A percentile compares a stretch with the other conserved stretches of the same genome.
Conservation (phyloP, 1,140 invertebrate species). For the Trichoplusia ni region DNA sequence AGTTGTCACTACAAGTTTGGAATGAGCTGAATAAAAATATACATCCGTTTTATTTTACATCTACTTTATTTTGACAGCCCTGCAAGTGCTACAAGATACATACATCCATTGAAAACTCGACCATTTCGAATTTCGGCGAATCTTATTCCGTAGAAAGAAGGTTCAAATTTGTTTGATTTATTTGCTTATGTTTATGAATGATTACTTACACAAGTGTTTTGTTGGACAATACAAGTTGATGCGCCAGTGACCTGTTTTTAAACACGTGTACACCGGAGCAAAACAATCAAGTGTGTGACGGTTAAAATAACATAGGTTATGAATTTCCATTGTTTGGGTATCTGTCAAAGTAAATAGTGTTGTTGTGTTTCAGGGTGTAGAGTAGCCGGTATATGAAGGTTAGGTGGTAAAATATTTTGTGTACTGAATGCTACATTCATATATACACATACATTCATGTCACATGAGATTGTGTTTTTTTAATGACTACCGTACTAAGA, state of each 20-base stretch:
- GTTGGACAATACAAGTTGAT: slow-evolving; percentile 26
- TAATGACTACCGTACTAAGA: no score
- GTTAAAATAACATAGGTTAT: background rate
- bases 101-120: background rate
- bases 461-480: no score
- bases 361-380: no score
- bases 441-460: no score
- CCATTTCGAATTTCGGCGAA: no score
- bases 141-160: background rate
- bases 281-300: background rate
- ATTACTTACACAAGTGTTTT: slow-evolving; percentile 30
- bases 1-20: no score
- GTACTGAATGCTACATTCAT: no score
- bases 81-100: no score
- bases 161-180: background rate
- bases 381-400: no score
- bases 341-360: background rate
- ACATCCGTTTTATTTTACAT: no score
- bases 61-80: no score
- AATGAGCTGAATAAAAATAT: background rate
- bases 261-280: background rate
- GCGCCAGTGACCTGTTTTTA: slow-evolving; percentile 23
- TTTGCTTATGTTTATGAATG: slow-evolving; percentile 12
- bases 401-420: no score
- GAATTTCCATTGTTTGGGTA: background rate